Conservation (phyloP, 2,797 vertebrate genomes). For the Podarcis siculus region DNA sequence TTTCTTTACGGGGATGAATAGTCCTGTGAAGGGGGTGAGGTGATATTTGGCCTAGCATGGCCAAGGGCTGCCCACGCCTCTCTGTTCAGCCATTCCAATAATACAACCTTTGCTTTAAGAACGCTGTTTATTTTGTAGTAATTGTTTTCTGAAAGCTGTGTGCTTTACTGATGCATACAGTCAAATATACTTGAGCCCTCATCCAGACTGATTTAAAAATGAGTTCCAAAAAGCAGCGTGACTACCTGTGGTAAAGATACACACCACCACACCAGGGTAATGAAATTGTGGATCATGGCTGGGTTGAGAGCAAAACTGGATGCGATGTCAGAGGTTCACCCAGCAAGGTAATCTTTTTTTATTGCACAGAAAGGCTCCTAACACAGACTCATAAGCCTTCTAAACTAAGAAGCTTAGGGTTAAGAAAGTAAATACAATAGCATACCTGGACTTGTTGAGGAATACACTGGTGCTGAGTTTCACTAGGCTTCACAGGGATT, state of each 20-base stretch:
- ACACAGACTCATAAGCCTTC: not conserved
- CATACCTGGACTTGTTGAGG: conserved; percentile 78
- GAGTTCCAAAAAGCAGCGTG: not conserved
- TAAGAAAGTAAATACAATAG: not conserved
- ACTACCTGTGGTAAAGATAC: not conserved
- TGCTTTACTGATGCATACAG: not conserved
- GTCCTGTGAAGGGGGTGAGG: not conserved
- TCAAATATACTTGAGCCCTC: not conserved
- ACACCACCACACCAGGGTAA: not conserved
- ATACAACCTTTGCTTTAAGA: not conserved
- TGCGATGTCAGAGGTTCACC: not conserved
- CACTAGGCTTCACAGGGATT: conserved; percentile 90
- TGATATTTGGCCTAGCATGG: not conserved
- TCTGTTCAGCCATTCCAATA: not conserved
- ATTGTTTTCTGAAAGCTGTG: not conserved
- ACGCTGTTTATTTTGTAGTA: not conserved
- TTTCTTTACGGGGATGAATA: not conserved
- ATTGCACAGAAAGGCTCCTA: not conserved
- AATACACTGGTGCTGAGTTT: conserved; percentile 66
- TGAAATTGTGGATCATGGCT: not conserved
- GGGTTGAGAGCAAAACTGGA: not conserved
- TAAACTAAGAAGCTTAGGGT: not conserved
- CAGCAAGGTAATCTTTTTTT: not conserved
- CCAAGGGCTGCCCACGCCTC: too few species aligned
- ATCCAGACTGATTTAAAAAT: too few species aligned